phyloP scores from a whole-genome alignment of 2,113 vertebrate genomes.

The Lichenostomus cassidix region DNA sequence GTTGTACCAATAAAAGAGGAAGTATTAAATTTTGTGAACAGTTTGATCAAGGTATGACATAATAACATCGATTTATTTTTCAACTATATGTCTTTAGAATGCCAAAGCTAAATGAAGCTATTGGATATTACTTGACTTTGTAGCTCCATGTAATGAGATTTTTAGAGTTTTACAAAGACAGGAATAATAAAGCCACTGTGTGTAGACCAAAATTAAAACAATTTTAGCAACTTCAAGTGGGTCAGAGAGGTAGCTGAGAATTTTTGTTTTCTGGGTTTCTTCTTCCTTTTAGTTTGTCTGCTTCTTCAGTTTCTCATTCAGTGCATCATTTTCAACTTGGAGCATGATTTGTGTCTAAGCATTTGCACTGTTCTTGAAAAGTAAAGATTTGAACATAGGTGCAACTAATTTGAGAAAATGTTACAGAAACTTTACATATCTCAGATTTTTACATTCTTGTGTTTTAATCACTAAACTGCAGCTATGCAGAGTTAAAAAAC shows the following conservation, averaged over 20 bases:
- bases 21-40: constrained; percentile 79
- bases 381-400: not conserved
- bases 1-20: constrained; percentile 85
- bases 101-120: not conserved
- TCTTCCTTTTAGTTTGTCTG: not conserved
- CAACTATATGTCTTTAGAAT: not conserved
- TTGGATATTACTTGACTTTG: not conserved
- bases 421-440: not conserved
- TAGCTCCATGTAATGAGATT: not conserved
- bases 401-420: not conserved
- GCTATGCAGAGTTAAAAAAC: not conserved
- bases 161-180: not conserved
- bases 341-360: not conserved
- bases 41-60: constrained; percentile 82
- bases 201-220: not conserved
- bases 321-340: not conserved
- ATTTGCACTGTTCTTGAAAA: not conserved
- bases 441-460: not conserved
- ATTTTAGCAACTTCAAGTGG: not conserved
- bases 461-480: not conserved
- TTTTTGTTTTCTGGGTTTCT: fast-evolving
- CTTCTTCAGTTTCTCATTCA: not conserved
- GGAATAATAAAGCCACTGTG: not conserved
- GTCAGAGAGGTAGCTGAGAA: not conserved
- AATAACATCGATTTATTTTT: not conserved